Evolutionary conservation across 2,113 vertebrate genomes (phyloP), one percentile per base, ranked within the genome.

Genomic region (Pelobates fuscus): DNA sequence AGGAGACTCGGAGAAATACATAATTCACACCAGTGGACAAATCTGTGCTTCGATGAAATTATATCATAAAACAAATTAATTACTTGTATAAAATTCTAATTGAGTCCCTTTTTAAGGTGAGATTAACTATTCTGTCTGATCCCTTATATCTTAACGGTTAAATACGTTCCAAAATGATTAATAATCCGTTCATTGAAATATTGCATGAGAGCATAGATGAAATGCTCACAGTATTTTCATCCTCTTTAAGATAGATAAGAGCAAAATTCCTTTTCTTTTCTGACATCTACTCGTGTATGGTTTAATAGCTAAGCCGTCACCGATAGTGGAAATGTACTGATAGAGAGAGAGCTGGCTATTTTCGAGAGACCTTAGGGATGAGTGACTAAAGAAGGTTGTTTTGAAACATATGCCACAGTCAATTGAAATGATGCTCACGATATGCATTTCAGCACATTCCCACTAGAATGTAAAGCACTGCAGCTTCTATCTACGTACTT

Each of bases 301-400:
- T 6, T 37, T 37, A 10, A n/a, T n/a, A 37, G 32, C 32, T 5
- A 10, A 37, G 32, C 32, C 32, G 10, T 37, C 32, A 10, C 10
- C 32, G 64, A 37, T 55, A 32, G 15, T 75, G 72, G 80, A 84
- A 59, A 41, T 1, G 21, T 82, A 80, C 78, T 77, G 68, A 69
- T 57, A 63, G 76, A 44, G 14, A 72, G 75, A 67, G 26, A 41
- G 21, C 11, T 29, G 70, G 70, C 4, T 61, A 27, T 80, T 78
- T 65, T 60, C 55, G 24, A 72, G 49, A 54, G 43, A 60, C 75
- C 73, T 67, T 41, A 43, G 66, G 46, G 41, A 61, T 44, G 15
- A 59, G 18, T 5, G 43, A 66, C 49, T 63, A 32, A 32, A 37
- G 1, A 32, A n/a, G n/a, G 43, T 11, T 65, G 1, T 66, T 78